Conservation (phyloP, 30 jellyfish, hydroid and myxozoan species). For the Chironex yamaguchii region DNA sequence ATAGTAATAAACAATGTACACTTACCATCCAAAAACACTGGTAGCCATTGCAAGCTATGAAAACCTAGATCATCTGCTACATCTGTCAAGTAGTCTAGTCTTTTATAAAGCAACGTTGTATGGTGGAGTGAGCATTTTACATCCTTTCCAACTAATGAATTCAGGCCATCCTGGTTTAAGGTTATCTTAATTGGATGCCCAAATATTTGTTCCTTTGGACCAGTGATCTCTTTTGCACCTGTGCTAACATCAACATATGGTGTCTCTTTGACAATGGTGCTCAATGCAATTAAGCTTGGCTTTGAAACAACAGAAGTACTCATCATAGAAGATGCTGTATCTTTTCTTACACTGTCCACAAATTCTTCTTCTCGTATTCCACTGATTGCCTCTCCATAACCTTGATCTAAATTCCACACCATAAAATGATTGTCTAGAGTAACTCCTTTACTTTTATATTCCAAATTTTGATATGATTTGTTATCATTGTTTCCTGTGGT, state of each 20-base stretch:
- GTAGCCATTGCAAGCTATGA: conserved; percentile 93
- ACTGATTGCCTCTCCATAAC: conserved; percentile 23
- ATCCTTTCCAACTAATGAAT: background rate
- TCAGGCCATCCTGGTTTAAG: background rate
- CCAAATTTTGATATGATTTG: background rate
- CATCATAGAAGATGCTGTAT: background rate
- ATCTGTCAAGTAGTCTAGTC: conserved; percentile 49
- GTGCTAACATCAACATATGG: conserved; percentile 60
- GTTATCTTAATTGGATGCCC: conserved; percentile 86
- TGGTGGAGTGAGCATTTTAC: conserved; percentile 26
- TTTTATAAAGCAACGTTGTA: conserved; percentile 74
- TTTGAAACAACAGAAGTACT: conserved; percentile 29
- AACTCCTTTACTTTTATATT: background rate
- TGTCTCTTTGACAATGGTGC: conserved; percentile 57
- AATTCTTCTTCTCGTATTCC: background rate
- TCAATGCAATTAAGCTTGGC: conserved; percentile 50
- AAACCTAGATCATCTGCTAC: conserved; percentile 39
- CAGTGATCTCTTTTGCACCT: conserved; percentile 77
- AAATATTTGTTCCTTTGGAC: conserved; percentile 68
- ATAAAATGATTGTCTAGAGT: conserved; percentile 57
- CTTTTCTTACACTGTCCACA: background rate
- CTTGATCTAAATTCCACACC: conserved; percentile 80
- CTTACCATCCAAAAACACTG: conserved; percentile 82
- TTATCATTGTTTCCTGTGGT: background rate
- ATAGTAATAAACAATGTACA: background rate